These are phyloP conservation scores for Eidolon helvum DNA, from an alignment of 2,113 vertebrate species.

Conservation along the genomic window DNA sequence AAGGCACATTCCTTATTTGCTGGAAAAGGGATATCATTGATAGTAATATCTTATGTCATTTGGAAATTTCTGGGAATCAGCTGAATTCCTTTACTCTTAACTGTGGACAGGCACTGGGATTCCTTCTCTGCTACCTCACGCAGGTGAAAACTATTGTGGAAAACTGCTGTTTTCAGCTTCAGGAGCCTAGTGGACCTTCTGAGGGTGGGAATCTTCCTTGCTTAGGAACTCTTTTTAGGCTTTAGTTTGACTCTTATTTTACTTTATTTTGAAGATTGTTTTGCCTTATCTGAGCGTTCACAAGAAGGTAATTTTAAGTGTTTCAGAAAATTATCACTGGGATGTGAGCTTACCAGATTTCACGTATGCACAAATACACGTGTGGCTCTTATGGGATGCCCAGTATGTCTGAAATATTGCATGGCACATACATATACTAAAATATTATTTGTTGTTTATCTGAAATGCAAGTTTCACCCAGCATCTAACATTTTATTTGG, in stretches of 20 bases:
- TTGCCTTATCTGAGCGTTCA: not conserved
- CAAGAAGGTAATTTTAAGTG: not conserved
- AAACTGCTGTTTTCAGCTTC: not conserved
- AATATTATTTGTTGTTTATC: not conserved
- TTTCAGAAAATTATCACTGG: not conserved
- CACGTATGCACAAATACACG: not conserved
- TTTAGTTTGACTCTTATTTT: not conserved
- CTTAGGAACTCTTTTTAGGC: not conserved
- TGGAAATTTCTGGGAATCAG: not conserved
- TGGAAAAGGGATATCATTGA: not conserved
- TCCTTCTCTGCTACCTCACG: not conserved
- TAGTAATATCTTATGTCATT: not conserved
- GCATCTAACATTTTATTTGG: not conserved
- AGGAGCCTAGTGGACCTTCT: not conserved
- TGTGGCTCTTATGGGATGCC: not conserved
- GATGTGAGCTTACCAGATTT: not conserved
- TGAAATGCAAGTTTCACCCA: conserved; percentile 20
- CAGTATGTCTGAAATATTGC: not conserved
- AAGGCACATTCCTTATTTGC: not conserved
- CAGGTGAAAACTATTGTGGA: not conserved
- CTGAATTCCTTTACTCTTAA: not conserved
- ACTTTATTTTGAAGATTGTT: conserved; percentile 39
- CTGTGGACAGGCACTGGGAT: not conserved
- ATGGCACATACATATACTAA: not conserved
- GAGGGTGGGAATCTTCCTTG: not conserved